Percentiles rank a stretch among this genome's conserved stretches.
phyloP scores from a whole-genome alignment of 1,140 invertebrate species.

The Pseudomyrmex concolor region DNA sequence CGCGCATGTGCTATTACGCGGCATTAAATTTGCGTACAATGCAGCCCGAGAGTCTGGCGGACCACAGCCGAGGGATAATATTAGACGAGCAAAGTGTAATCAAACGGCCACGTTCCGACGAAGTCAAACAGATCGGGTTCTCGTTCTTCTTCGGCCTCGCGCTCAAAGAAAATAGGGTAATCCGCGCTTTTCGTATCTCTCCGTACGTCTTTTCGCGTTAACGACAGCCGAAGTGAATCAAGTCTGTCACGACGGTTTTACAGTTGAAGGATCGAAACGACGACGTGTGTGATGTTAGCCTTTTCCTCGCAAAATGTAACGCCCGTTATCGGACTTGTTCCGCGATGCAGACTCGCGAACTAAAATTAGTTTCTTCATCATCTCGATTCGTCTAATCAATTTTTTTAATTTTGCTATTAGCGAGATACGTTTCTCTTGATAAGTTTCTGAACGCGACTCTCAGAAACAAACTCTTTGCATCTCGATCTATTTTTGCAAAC shows the following conservation, averaged over 20 bases:
- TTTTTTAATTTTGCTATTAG: no score
- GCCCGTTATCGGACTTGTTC: slow-evolving; percentile 5
- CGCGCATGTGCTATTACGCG: slow-evolving; percentile 60
- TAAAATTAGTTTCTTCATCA: not conserved
- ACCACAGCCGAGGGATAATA: slow-evolving; percentile 49
- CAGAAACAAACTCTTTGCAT: no score
- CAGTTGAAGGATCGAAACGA: not conserved
- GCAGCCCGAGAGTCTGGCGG: slow-evolving; percentile 42
- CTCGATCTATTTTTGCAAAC: no score
- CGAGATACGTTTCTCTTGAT: no score
- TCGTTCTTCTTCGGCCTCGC: slow-evolving; percentile 14
- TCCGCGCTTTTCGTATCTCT: slow-evolving; percentile 14
- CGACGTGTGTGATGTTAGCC: not conserved
- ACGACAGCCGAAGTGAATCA: slow-evolving; percentile 22
- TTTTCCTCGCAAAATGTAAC: not conserved
- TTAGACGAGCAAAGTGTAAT: slow-evolving; percentile 47
- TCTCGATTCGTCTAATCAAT: no score
- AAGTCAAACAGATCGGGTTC: slow-evolving; percentile 43
- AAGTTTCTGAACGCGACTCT: no score
- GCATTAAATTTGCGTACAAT: slow-evolving; percentile 66
- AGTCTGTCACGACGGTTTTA: not conserved
- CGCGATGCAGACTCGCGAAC: not conserved
- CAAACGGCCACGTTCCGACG: slow-evolving; percentile 21
- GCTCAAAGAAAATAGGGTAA: slow-evolving; percentile 43
- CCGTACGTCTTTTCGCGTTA: not conserved